A percentile compares a stretch with the other conserved stretches of the same genome.
These are phyloP conservation scores for Eupithecia abbreviata DNA, from an alignment of 2,888 invertebrate genomes.

Conservation along the genomic window DNA sequence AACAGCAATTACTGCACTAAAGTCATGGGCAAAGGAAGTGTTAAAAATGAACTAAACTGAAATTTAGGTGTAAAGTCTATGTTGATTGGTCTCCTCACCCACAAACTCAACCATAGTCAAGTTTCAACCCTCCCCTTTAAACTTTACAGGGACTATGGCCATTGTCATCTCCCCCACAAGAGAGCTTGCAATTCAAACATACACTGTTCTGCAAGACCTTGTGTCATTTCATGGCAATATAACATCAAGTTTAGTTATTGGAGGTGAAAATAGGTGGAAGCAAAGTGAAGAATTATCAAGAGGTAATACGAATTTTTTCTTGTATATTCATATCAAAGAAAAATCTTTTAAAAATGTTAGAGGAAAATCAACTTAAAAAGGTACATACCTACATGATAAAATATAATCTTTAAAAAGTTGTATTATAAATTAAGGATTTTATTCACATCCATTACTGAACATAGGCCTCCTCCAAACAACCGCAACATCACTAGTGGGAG, in stretches of 20 bases:
- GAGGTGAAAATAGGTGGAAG: constrained; percentile 93
- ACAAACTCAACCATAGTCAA: neutral
- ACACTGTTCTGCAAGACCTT: constrained; percentile 94
- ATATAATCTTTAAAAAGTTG: no score
- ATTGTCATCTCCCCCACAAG: constrained; percentile 97
- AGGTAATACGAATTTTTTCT: constrained; percentile 73
- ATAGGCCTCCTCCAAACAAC: no score
- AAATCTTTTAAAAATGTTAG: no score
- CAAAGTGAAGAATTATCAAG: constrained; percentile 93
- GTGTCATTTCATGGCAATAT: constrained; percentile 90
- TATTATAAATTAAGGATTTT: no score
- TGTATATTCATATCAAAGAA: neutral
- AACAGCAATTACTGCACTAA: no score
- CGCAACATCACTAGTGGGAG: no score
- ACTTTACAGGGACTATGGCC: constrained; percentile 88
- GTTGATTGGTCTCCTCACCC: neutral
- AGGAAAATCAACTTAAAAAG: no score
- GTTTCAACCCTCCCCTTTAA: neutral
- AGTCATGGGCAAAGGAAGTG: neutral
- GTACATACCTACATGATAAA: no score
- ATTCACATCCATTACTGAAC: no score
- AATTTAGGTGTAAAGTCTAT: neutral
- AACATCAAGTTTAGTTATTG: constrained; percentile 95
- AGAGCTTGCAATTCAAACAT: constrained; percentile 97
- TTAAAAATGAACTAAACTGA: neutral